A percentile compares a stretch with the other conserved stretches of the same genome.
Conservation (phyloP, 2,113 vertebrate species). For the Abramis brama region DNA sequence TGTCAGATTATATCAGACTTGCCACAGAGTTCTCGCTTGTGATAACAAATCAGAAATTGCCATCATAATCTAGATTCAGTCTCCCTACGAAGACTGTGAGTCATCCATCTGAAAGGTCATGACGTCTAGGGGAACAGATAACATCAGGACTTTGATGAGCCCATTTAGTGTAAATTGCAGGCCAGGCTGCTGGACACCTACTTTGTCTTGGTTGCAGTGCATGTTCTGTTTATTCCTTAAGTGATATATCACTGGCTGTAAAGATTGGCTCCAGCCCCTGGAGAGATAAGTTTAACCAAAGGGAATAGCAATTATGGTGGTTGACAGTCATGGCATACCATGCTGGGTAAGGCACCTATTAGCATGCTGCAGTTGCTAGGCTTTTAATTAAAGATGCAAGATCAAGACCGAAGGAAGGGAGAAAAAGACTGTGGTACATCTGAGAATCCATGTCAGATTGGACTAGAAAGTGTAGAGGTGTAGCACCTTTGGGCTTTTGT, state of each 20-base stretch:
- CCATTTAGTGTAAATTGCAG: slow-evolving; percentile 41
- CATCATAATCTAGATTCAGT: slow-evolving; percentile 1
- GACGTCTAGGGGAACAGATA: slow-evolving; percentile 28
- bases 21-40: background rate
- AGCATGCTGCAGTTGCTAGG: slow-evolving; percentile 13
- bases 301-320: slow-evolving; percentile 25
- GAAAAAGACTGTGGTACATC: background rate
- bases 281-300: slow-evolving; percentile 14
- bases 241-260: slow-evolving; percentile 40
- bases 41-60: slow-evolving; percentile 37
- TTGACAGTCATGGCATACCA: background rate
- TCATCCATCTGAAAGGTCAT: slow-evolving; percentile 15
- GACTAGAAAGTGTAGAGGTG: slow-evolving; percentile 4
- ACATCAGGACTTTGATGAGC: slow-evolving; percentile 35
- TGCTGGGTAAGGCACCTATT: background rate
- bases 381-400: slow-evolving; percentile 11
- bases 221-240: background rate
- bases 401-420: slow-evolving; percentile 1
- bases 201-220: slow-evolving; percentile 19
- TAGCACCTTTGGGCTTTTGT: background rate
- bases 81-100: background rate
- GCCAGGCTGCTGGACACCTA: background rate
- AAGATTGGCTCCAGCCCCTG: slow-evolving; percentile 20
- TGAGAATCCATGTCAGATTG: slow-evolving; percentile 6
- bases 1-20: slow-evolving; percentile 11